Percentiles rank a stretch among this genome's conserved stretches.
Evolutionary conservation across 2,797 vertebrate genomes (phyloP).

Genomic region (Hypotaenidia okinawae): DNA sequence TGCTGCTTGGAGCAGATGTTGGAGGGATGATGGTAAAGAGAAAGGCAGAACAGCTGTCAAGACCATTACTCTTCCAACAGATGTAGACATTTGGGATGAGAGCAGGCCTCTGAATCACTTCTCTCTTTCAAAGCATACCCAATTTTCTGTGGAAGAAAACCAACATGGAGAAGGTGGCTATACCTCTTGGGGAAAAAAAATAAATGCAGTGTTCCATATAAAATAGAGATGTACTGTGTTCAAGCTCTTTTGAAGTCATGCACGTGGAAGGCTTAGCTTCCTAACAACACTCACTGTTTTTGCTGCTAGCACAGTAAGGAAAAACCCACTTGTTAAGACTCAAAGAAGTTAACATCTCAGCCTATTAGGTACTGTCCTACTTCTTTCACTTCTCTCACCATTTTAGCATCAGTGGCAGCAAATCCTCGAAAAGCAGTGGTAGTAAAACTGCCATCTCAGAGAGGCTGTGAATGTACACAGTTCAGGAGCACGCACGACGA

Average conservation of each 20-base stretch:
- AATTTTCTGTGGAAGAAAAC: not conserved
- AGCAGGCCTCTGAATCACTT: not conserved
- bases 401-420: not conserved
- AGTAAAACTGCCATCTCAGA: not conserved
- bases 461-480: not conserved
- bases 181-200: not conserved
- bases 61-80: not conserved
- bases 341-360: not conserved
- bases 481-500: fast-evolving
- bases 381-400: not conserved
- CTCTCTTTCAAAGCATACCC: not conserved
- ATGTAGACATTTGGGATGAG: not conserved
- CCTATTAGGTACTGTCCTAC: not conserved
- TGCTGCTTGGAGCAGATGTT: not conserved
- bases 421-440: not conserved
- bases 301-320: not conserved
- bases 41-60: not conserved
- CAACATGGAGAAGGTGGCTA: not conserved
- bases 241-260: not conserved
- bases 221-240: not conserved
- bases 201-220: not conserved
- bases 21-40: not conserved
- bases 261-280: not conserved
- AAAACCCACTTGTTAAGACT: not conserved
- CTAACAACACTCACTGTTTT: not conserved